These are phyloP conservation scores for Hemibagrus guttatus DNA, from an alignment of 2,797 vertebrate genomes.

Conservation along the genomic window DNA sequence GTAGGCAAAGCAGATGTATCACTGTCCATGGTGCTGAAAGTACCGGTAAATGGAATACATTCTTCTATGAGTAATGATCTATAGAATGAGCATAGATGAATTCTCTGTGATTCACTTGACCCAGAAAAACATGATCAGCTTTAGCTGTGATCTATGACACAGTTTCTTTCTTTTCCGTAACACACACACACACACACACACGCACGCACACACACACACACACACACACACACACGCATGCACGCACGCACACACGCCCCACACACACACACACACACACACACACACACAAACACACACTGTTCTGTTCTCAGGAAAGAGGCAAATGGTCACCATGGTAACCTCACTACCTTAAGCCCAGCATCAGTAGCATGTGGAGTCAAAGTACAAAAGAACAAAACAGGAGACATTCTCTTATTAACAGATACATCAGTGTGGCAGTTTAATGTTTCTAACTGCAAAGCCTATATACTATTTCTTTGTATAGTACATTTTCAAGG, in stretches of 20 bases:
- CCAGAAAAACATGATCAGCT: constrained; percentile 60
- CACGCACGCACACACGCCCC: too few species aligned
- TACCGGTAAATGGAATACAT: constrained; percentile 39
- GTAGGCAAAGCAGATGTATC: neutral
- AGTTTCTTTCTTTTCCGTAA: neutral
- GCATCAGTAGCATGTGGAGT: constrained; percentile 47
- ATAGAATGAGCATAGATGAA: constrained; percentile 33
- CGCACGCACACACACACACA: neutral
- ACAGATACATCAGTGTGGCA: neutral
- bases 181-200: neutral
- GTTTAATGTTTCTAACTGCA: neutral
- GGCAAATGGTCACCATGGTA: constrained; percentile 57
- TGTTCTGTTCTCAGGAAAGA: constrained; percentile 51
- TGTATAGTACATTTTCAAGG: neutral
- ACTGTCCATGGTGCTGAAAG: constrained; percentile 55
- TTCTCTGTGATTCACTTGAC: constrained; percentile 56
- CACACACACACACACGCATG: neutral
- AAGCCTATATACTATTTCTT: neutral
- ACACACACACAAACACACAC: neutral
- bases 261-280: neutral
- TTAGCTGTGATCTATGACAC: constrained; percentile 30
- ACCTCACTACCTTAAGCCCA: constrained; percentile 54
- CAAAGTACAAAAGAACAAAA: constrained; percentile 47
- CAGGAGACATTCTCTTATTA: constrained; percentile 16
- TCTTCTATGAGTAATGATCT: constrained; percentile 45